phyloP scores from a whole-genome alignment of 2,888 invertebrate genomes.

The Mechanitis mazaeus region DNA sequence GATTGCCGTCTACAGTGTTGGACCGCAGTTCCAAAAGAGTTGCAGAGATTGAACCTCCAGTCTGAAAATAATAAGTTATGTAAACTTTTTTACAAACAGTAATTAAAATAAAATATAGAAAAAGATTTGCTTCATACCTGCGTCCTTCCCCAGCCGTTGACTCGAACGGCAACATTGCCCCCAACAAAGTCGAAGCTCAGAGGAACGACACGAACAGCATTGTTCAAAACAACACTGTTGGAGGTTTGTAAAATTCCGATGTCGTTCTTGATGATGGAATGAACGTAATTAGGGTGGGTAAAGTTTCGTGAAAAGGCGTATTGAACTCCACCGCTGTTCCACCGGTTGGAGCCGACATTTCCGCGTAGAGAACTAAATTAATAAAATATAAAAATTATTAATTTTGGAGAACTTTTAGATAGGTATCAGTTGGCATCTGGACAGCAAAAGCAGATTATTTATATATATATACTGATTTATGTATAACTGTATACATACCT shows the following conservation, averaged over 20 bases:
- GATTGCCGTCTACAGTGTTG: constrained; percentile 32
- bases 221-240: constrained; percentile 22
- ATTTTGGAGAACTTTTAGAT: not conserved
- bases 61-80: constrained; percentile 29
- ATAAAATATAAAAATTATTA: not conserved
- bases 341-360: too few relatives aligned
- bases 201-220: constrained; percentile 18
- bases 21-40: constrained; percentile 31
- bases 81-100: too few relatives aligned
- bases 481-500: constrained; percentile 28
- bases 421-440: too few relatives aligned
- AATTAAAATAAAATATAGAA: not conserved
- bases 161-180: constrained; percentile 31
- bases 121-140: too few relatives aligned
- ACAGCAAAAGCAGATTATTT: not conserved
- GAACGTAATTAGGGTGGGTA: not conserved
- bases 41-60: constrained; percentile 40
- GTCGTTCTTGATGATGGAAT: constrained; percentile 38
- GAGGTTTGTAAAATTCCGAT: constrained; percentile 35
- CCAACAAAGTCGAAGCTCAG: constrained; percentile 30
- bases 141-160: constrained; percentile 40
- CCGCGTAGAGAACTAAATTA: too few relatives aligned
- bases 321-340: too few relatives aligned
- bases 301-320: too few relatives aligned
- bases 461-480: not conserved